Percentiles rank a stretch among this genome's conserved stretches.
Conservation (phyloP, 2,113 vertebrate species). For the Cygnus buccinator region DNA sequence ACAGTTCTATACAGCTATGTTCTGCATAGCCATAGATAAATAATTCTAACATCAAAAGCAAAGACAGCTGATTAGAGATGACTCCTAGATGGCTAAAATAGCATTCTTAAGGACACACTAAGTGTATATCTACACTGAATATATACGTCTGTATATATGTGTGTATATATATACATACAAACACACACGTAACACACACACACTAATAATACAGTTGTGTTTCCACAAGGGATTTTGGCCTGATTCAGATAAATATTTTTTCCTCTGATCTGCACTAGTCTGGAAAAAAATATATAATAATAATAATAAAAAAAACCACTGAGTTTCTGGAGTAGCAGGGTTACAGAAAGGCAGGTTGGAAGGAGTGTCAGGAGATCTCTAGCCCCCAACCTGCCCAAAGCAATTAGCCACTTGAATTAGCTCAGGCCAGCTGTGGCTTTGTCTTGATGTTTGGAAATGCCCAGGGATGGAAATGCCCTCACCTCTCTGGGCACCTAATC, state of each 20-base stretch:
- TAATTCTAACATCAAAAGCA: not conserved
- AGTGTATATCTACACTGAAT: not conserved
- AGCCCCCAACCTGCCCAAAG: not conserved
- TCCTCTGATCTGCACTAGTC: not conserved
- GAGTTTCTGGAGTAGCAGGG: not conserved
- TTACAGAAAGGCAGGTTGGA: not conserved
- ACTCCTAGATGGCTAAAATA: not conserved
- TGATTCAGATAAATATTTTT: not conserved
- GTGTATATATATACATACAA: accelerated
- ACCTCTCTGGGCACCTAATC: not conserved
- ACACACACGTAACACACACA: not conserved
- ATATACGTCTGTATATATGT: too few species aligned
- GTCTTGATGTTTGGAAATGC: not conserved
- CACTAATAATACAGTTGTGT: too few species aligned
- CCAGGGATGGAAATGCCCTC: not conserved
- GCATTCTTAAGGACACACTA: not conserved
- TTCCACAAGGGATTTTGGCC: not conserved
- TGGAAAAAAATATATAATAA: not conserved
- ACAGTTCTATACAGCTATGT: not conserved
- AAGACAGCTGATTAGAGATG: not conserved
- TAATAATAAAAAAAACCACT: accelerated
- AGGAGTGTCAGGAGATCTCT: not conserved
- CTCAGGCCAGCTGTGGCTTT: not conserved
- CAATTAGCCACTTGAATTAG: not conserved
- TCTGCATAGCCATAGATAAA: not conserved